These are phyloP conservation scores for Ormyrus rosae DNA, from an alignment of 2,888 invertebrate genomes.

Conservation along the genomic window DNA sequence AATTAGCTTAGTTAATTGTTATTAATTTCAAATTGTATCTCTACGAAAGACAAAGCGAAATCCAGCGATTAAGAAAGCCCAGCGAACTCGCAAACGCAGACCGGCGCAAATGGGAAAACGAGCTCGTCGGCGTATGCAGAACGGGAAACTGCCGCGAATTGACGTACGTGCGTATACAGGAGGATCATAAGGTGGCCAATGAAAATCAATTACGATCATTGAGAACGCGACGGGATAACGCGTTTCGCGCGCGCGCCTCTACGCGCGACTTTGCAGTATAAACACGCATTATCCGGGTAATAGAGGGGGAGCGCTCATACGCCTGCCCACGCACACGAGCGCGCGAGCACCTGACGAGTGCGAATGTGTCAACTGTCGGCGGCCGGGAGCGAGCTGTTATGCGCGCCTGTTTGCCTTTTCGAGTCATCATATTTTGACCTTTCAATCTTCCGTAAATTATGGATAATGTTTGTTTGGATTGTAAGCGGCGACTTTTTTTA, in stretches of 20 bases:
- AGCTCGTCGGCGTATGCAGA: background rate
- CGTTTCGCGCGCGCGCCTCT: background rate
- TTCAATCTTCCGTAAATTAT: too few species aligned
- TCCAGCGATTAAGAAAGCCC: too few species aligned
- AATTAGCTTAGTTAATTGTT: too few species aligned
- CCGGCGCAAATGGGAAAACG: background rate
- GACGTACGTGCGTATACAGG: background rate
- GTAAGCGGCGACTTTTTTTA: too few species aligned
- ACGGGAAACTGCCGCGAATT: constrained; percentile 5
- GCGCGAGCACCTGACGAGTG: background rate
- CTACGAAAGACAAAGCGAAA: too few species aligned
- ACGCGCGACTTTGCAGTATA: constrained; percentile 30
- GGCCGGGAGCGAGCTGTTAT: too few species aligned
- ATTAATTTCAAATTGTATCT: too few species aligned
- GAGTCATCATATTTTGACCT: too few species aligned
- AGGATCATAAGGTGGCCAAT: constrained; percentile 33
- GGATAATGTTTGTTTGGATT: too few species aligned
- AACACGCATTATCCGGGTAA: constrained; percentile 37
- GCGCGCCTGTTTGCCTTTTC: too few species aligned
- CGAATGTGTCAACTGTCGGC: too few species aligned
- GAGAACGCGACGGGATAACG: constrained; percentile 6
- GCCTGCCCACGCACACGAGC: background rate
- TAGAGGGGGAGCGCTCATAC: background rate
- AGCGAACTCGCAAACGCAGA: background rate
- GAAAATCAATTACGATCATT: constrained; percentile 49